Base-by-base conservation (phyloP, 2,888 invertebrate genomes). In the Philereme transversata region DNA sequence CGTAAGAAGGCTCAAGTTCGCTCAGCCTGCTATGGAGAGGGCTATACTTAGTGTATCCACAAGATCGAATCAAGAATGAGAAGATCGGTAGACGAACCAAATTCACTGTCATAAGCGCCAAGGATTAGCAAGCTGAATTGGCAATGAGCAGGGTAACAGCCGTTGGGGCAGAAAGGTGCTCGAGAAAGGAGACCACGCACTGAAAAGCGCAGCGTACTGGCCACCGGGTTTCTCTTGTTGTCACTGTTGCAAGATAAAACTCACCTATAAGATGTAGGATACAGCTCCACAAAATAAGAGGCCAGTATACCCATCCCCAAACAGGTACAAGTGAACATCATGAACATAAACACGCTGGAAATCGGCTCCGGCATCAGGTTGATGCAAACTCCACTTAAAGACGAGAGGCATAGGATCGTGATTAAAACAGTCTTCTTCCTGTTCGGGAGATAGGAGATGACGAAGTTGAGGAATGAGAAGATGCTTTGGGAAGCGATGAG, bases 401-500 rank as follows among this genome's bases (percentile, higher is more conserved):
- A 92, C 0, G 95, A 94, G 0, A 94, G 58, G 4, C 92, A 62
- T 40, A 94, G 85, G 77, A 83, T 87, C 57, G 83, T 75, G 71
- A 94, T 79, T 11, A 94, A 77, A 0, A 94, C 82, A 40, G 83
- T 83, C 66, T 93, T 93, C 61, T 95, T 93, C 88, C 66, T 93
- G 77, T 79, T 92, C 79, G 75, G 95, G 83, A 78, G 94, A 91
- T 85, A 87, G 3, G 92, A 88, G 58, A 92, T 84, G 2, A 94
- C 69, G 51, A 95, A 79, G 78, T 95, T 96, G 7, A 95, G 92
- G 38, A 94, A 72, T 0, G 95, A 87, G 67, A 95, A 95, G 36
- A 93, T 87, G 0, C 87, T 82, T 5, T 96, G 96, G 51, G 96
- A 94, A 0, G 92, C 88, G n/a, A 95, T 88, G 4, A 96, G 93